Evolutionary conservation across 1,140 invertebrate species (phyloP).

Genomic region (Adoxophyes honmai): DNA sequence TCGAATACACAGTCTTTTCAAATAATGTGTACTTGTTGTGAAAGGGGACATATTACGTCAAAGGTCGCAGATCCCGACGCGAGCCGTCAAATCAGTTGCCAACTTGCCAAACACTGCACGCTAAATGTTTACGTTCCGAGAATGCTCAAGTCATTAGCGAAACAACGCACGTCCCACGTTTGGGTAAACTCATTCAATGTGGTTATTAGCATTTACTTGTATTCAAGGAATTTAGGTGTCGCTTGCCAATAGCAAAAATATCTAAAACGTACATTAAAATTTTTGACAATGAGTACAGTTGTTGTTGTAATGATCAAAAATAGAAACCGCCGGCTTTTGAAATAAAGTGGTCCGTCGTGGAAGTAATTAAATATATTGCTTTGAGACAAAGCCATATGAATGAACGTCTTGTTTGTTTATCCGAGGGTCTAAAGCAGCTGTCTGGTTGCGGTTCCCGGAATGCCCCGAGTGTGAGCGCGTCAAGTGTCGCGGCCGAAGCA

Average conservation of each 20-base stretch:
- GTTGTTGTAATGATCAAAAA: too few species aligned
- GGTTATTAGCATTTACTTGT: neutral
- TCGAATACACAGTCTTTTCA: too few species aligned
- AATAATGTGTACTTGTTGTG: too few species aligned
- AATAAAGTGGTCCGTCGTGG: too few species aligned
- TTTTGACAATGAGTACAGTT: too few species aligned
- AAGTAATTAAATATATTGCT: too few species aligned
- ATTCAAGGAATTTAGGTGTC: too few species aligned
- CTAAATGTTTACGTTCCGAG: slow-evolving; percentile 2
- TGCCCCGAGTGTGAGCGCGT: neutral
- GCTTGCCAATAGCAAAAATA: too few species aligned
- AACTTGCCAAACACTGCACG: neutral
- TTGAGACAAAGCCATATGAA: neutral
- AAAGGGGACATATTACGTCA: too few species aligned
- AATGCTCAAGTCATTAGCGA: neutral
- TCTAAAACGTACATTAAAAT: too few species aligned
- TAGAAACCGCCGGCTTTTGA: too few species aligned
- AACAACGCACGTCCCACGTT: neutral
- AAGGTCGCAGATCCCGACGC: neutral
- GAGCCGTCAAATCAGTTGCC: neutral
- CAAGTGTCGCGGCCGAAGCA: slow-evolving; percentile 5
- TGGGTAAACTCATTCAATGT: slow-evolving; percentile 1
- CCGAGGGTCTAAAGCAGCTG: neutral
- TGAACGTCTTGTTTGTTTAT: neutral
- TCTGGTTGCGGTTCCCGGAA: neutral